A percentile compares a stretch with the other conserved stretches of the same genome.
phyloP scores from a whole-genome alignment of 35 echinoderm and acorn worm genomes.

The Hemicentrotus pulcherrimus region DNA sequence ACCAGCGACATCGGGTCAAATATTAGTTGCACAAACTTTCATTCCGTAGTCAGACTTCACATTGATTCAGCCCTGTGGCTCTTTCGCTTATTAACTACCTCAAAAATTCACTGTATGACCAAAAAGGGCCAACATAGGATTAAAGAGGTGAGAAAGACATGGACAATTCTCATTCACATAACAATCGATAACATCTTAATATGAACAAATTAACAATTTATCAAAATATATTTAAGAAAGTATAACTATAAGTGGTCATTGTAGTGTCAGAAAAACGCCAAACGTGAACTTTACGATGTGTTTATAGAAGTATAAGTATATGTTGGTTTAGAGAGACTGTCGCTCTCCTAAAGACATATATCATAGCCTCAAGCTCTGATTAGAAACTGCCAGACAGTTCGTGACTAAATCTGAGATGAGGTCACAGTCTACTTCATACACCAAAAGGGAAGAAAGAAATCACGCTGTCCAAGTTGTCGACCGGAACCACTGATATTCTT shows the following conservation, averaged over 20 bases:
- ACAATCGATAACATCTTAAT: too few species aligned
- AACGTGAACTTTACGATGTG: too few species aligned
- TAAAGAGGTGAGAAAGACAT: too few species aligned
- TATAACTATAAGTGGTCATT: too few species aligned
- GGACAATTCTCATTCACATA: too few species aligned
- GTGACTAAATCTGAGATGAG: slow-evolving; percentile 1
- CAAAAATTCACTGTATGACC: background rate
- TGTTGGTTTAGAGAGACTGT: background rate
- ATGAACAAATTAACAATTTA: too few species aligned
- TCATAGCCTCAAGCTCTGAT: background rate
- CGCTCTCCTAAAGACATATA: background rate
- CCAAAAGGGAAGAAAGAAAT: background rate
- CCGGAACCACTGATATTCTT: background rate
- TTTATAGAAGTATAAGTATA: background rate
- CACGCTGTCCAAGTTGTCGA: background rate
- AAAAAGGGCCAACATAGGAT: background rate
- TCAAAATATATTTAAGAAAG: too few species aligned
- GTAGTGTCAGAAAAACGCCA: too few species aligned
- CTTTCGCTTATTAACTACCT: background rate
- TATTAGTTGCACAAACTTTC: background rate
- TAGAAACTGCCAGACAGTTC: slow-evolving; percentile 10
- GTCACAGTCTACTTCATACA: background rate
- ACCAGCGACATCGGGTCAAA: background rate
- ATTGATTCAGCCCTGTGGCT: background rate
- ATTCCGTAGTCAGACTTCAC: background rate